Conservation (phyloP, 2,797 vertebrate genomes). For the Hylomyscus alleni region DNA sequence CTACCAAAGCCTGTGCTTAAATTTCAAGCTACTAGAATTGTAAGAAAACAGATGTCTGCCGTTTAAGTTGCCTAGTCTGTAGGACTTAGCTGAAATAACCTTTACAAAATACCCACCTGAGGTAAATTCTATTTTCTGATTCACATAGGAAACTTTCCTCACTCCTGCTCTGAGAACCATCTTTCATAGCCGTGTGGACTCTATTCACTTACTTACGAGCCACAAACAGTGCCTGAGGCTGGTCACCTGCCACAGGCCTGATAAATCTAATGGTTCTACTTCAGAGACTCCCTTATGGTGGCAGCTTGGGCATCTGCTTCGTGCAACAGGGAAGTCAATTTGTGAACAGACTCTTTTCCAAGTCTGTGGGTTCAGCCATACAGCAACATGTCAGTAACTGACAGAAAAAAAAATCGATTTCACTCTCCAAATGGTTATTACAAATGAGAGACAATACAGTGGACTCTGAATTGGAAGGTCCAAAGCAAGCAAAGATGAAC, state of each 20-base stretch:
- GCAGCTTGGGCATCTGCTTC: not conserved
- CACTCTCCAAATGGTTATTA: not conserved
- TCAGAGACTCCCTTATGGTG: not conserved
- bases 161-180: not conserved
- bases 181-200: not conserved
- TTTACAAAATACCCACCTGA: not conserved
- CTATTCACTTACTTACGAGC: not conserved
- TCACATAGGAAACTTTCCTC: not conserved
- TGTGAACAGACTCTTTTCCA: not conserved
- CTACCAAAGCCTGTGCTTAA: rapidly evolving
- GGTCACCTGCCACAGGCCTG: not conserved
- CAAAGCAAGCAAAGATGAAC: not conserved
- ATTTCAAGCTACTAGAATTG: not conserved
- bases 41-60: not conserved
- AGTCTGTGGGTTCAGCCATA: not conserved
- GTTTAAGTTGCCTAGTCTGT: not conserved
- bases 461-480: not conserved
- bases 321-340: not conserved
- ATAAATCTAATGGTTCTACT: not conserved
- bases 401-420: not conserved
- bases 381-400: not conserved
- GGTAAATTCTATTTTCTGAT: not conserved
- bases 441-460: not conserved
- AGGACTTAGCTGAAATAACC: not conserved
- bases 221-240: not conserved